Percentiles rank a stretch among this genome's conserved stretches.
These are phyloP conservation scores for Hedya salicella DNA, from an alignment of 2,888 invertebrate genomes.

Conservation along the genomic window DNA sequence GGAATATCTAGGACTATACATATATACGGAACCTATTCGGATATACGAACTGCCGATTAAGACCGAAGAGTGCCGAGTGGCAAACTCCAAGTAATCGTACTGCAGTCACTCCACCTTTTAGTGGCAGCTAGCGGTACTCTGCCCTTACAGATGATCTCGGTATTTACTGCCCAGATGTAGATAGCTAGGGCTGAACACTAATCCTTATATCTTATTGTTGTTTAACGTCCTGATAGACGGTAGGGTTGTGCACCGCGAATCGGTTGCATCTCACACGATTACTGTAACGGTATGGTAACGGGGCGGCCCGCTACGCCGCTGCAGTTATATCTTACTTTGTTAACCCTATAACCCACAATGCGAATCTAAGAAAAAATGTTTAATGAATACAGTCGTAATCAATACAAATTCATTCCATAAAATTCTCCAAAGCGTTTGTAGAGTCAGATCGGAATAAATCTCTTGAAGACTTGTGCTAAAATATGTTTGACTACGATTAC, in stretches of 20 bases:
- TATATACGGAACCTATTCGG: too few species aligned
- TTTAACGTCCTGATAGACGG: conserved; percentile 15
- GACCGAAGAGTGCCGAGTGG: too few species aligned
- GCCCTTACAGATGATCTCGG: conserved; percentile 45
- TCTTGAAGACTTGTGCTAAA: too few species aligned
- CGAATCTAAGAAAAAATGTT: not conserved
- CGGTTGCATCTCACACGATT: conserved; percentile 30
- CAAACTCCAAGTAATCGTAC: too few species aligned
- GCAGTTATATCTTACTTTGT: conserved; percentile 28
- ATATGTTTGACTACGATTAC: too few species aligned
- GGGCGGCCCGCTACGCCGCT: conserved; percentile 32
- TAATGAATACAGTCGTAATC: too few species aligned
- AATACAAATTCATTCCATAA: too few species aligned
- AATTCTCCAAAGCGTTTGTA: too few species aligned
- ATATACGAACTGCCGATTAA: too few species aligned
- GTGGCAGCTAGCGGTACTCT: not conserved
- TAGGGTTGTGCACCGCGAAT: conserved; percentile 35
- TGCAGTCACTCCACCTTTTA: too few species aligned
- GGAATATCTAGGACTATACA: too few species aligned
- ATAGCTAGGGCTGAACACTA: conserved; percentile 32
- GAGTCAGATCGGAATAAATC: too few species aligned
- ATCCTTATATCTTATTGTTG: conserved; percentile 47
- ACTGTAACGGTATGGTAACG: conserved; percentile 40
- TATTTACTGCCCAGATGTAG: conserved; percentile 31
- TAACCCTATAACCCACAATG: conserved; percentile 12